These are phyloP conservation scores for Drosophila bifasciata DNA, from an alignment of 1,140 invertebrate genomes.

Conservation along the genomic window DNA sequence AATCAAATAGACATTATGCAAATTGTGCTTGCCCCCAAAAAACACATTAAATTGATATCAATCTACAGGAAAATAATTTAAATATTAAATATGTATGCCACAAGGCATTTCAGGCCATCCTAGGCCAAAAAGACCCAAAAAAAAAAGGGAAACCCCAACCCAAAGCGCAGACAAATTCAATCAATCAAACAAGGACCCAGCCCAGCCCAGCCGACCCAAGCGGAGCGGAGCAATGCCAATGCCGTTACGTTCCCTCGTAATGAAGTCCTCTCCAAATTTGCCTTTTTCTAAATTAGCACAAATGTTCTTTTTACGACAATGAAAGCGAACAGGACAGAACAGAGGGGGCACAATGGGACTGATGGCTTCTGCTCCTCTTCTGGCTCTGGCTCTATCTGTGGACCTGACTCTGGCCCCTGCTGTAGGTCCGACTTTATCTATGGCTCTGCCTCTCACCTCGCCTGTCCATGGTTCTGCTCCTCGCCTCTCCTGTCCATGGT, in stretches of 20 bases:
- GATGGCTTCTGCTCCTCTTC: not conserved
- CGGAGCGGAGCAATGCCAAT: too few species aligned
- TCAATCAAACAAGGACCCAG: constrained; percentile 69
- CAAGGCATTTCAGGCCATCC: constrained; percentile 3
- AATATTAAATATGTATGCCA: constrained; percentile 61
- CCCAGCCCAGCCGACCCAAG: too few species aligned
- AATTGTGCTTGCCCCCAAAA: constrained; percentile 44
- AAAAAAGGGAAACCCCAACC: constrained; percentile 5
- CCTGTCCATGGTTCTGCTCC: not conserved
- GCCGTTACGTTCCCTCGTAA: constrained; percentile 76
- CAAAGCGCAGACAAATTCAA: constrained; percentile 67
- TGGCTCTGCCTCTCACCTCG: constrained; percentile 3
- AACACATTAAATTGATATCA: constrained; percentile 75
- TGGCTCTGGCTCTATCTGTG: constrained; percentile 6
- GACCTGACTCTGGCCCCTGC: constrained; percentile 12
- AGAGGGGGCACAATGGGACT: constrained; percentile 21
- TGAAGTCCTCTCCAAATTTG: constrained; percentile 82
- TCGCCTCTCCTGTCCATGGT: constrained; percentile 13
- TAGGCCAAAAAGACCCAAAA: constrained; percentile 3
- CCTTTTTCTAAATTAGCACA: constrained; percentile 83
- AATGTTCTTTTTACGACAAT: constrained; percentile 81
- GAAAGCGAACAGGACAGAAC: constrained; percentile 41
- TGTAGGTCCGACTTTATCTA: constrained; percentile 63
- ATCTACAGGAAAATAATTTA: constrained; percentile 63
- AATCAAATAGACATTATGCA: constrained; percentile 76